phyloP scores from a whole-genome alignment of 2,113 vertebrate genomes.

The Grallaria varia region DNA sequence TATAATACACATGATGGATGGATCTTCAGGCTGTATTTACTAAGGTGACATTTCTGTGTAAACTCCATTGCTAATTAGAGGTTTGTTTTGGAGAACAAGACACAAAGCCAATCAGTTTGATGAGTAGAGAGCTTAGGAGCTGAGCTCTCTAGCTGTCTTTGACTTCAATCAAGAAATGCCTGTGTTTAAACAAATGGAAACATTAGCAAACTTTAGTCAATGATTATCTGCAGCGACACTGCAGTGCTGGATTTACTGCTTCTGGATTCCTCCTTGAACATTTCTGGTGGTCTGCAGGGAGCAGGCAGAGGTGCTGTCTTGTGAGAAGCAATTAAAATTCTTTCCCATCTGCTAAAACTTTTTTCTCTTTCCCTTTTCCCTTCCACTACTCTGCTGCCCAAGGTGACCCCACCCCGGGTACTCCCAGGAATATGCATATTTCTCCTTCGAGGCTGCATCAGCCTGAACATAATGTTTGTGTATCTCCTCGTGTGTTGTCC shows the following conservation, averaged over 20 bases:
- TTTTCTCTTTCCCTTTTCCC: not conserved
- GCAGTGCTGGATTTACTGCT: not conserved
- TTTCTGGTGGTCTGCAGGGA: not conserved
- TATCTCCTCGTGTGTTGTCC: not conserved
- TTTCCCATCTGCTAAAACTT: not conserved
- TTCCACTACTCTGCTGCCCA: not conserved
- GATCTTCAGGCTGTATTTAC: constrained; percentile 3
- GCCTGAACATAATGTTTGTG: not conserved
- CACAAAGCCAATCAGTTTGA: constrained; percentile 17
- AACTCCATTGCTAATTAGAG: constrained; percentile 49
- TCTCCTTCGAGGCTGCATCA: not conserved
- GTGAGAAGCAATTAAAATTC: not conserved
- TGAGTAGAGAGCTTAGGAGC: constrained; percentile 18
- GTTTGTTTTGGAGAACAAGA: constrained; percentile 11
- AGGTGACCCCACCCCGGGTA: not conserved
- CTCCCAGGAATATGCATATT: not conserved
- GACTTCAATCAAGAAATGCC: not conserved
- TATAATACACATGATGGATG: not conserved
- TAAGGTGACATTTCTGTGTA: constrained; percentile 42
- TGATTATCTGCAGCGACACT: not conserved
- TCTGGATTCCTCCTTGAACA: not conserved
- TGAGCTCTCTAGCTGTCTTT: not conserved
- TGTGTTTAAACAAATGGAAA: constrained; percentile 39
- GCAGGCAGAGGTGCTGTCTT: not conserved
- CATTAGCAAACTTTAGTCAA: constrained; percentile 1